phyloP scores from a whole-genome alignment of 2,113 vertebrate genomes.

The Furnarius figulus region DNA sequence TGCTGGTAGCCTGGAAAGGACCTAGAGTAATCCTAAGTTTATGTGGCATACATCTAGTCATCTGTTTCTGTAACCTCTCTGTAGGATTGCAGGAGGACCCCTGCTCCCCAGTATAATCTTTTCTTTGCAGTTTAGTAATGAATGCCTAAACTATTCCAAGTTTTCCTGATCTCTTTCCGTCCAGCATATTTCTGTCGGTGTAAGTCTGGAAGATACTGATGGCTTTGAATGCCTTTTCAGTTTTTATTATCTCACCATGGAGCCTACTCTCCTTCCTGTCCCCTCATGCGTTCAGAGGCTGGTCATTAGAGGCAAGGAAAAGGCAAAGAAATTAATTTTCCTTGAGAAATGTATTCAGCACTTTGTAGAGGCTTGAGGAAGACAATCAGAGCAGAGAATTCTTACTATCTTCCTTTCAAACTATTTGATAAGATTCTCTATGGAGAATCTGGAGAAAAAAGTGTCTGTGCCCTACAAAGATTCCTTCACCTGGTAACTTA shows the following conservation, averaged over 20 bases:
- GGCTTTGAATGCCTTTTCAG: conserved; percentile 43
- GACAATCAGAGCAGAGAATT: background rate
- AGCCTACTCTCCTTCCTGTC: conserved; percentile 46
- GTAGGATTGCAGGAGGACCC: background rate
- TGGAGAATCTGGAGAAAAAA: background rate
- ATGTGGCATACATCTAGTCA: background rate
- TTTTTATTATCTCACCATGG: conserved; percentile 46
- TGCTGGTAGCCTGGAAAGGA: background rate
- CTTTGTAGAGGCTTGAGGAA: background rate
- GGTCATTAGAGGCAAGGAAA: conserved; percentile 51
- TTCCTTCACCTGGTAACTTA: background rate
- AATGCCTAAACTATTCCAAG: background rate
- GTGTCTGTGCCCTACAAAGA: background rate
- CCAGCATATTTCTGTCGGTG: conserved; percentile 35
- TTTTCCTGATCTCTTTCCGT: background rate
- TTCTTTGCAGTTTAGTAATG: background rate
- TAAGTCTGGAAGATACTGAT: conserved; percentile 36
- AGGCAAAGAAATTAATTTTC: conserved; percentile 65
- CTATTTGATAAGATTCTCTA: background rate
- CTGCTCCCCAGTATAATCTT: background rate
- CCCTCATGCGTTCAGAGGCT: conserved; percentile 28
- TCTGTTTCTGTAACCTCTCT: background rate
- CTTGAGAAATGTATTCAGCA: conserved; percentile 31
- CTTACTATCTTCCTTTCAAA: background rate
- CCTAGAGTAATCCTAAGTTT: background rate